Evolutionary conservation across 2,888 invertebrate species (phyloP).

Genomic region (Agrotis clavis): DNA sequence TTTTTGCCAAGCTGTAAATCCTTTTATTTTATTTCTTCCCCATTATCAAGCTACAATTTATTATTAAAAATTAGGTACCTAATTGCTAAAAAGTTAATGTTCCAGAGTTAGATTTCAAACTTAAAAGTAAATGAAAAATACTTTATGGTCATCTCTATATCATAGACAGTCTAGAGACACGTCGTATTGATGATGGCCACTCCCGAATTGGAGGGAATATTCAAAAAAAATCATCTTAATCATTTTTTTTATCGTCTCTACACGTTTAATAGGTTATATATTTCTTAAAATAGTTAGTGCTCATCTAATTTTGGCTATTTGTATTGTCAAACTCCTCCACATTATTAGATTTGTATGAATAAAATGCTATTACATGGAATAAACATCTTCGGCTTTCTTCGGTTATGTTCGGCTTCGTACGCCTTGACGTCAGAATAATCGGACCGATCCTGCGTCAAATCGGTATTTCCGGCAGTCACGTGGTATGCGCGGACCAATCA

Average conservation of each 20-base stretch:
- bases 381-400: slow-evolving; percentile 78
- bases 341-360: slow-evolving; percentile 23
- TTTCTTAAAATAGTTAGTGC: neutral
- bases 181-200: slow-evolving; percentile 89
- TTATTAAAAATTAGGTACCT: too few relatives aligned
- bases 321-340: slow-evolving; percentile 1
- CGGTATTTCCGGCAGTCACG: slow-evolving; percentile 89
- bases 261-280: neutral
- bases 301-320: neutral
- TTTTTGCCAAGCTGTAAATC: too few relatives aligned
- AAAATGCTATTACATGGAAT: slow-evolving; percentile 70
- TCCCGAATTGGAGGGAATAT: slow-evolving; percentile 87
- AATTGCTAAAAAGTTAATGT: slow-evolving; percentile 8
- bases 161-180: slow-evolving; percentile 85
- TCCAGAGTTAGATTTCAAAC: neutral
- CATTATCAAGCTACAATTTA: too few relatives aligned
- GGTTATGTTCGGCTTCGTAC: slow-evolving; percentile 80
- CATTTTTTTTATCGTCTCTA: slow-evolving; percentile 35
- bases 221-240: slow-evolving; percentile 68
- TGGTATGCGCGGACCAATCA: slow-evolving; percentile 87
- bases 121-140: slow-evolving; percentile 44
- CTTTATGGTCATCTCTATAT: slow-evolving; percentile 75
- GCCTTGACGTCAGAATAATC: slow-evolving; percentile 88
- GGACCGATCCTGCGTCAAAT: slow-evolving; percentile 87
- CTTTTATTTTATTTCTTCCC: too few relatives aligned